These are phyloP conservation scores for Ctenoplectra terminalis DNA, from an alignment of 1,140 invertebrate species.

Conservation along the genomic window DNA sequence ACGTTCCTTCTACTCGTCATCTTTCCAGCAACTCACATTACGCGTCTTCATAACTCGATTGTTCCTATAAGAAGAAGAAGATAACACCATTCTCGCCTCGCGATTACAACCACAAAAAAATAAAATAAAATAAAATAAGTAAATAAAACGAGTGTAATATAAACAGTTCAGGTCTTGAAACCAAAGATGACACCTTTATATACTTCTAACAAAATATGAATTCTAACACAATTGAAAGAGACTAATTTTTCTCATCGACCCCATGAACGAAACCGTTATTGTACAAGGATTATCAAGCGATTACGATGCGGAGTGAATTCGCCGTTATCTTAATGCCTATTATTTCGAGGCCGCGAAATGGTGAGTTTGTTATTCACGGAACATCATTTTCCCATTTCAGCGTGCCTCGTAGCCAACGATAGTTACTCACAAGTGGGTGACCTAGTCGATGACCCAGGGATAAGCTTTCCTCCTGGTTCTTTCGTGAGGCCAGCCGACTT, in stretches of 20 bases:
- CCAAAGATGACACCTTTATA: no score
- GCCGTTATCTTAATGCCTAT: constrained; percentile 11
- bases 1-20: no score
- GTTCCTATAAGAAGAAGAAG: no score
- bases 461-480: constrained; percentile 28
- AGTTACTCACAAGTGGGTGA: constrained; percentile 39
- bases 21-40: no score
- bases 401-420: background rate
- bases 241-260: background rate
- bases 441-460: constrained; percentile 48
- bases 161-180: no score
- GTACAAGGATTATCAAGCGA: background rate
- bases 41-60: no score
- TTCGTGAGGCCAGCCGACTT: background rate
- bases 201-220: no score
- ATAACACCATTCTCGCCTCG: no score
- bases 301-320: background rate
- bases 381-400: constrained; percentile 29
- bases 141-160: no score
- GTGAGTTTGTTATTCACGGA: constrained; percentile 28
- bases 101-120: no score
- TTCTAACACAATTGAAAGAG: no score
- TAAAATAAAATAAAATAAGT: no score
- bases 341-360: background rate
- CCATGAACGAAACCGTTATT: background rate